Conservation (phyloP, 2,113 vertebrate genomes). For the Dromiciops gliroides region DNA sequence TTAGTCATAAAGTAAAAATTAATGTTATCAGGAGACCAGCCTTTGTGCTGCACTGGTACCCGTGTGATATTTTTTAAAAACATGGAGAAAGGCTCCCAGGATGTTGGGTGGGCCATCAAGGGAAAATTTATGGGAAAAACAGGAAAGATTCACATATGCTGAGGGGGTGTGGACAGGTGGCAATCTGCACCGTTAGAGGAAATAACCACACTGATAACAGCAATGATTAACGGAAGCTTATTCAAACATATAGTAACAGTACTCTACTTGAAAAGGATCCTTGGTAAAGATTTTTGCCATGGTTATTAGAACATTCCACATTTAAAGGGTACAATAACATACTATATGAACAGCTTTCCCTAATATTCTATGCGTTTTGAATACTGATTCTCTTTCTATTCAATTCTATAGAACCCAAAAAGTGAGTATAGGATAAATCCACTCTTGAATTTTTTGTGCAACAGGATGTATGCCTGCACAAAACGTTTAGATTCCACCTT, state of each 20-base stretch:
- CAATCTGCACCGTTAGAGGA: not conserved
- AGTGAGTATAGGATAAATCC: conserved; percentile 13
- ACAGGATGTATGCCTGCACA: not conserved
- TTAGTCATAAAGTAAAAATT: not conserved
- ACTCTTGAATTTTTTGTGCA: conserved; percentile 19
- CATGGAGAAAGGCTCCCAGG: not conserved
- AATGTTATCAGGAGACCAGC: not conserved
- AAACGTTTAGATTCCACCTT: not conserved
- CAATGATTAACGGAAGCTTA: not conserved
- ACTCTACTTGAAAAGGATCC: not conserved
- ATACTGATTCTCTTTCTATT: not conserved
- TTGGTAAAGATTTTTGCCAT: not conserved
- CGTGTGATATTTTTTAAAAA: not conserved
- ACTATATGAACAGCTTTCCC: not conserved
- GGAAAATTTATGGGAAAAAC: not conserved
- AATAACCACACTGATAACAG: not conserved
- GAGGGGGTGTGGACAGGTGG: not conserved
- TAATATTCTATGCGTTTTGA: not conserved
- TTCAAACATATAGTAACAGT: not conserved
- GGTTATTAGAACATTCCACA: not conserved
- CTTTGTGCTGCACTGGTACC: not conserved
- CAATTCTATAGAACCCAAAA: conserved; percentile 5
- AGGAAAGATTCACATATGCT: not conserved
- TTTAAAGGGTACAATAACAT: not conserved
- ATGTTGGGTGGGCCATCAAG: not conserved